A percentile compares a stretch with the other conserved stretches of the same genome.
Evolutionary conservation across 2,797 vertebrate species (phyloP).

Genomic region (Pygocentrus nattereri): DNA sequence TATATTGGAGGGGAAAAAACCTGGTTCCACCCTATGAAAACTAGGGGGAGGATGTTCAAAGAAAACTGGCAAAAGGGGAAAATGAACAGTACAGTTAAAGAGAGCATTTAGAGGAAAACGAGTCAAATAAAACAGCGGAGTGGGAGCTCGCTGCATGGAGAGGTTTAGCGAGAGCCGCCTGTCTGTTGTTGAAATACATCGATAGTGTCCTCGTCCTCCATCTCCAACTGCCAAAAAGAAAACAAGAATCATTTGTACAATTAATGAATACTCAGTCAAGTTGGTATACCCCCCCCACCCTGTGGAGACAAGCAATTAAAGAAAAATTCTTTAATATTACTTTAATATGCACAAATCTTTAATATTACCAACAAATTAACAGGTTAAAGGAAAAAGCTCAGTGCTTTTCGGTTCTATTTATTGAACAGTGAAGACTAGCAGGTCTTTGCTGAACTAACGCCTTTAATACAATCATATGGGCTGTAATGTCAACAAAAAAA

Average conservation of each 20-base stretch:
- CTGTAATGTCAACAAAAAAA: too few species aligned
- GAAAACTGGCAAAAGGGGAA: constrained; percentile 60
- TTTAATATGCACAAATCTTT: too few species aligned
- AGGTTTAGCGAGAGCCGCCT: constrained; percentile 82
- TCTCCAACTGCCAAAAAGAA: constrained; percentile 86
- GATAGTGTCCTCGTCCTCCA: constrained; percentile 96
- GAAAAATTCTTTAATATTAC: too few species aligned
- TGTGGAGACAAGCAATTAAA: neutral
- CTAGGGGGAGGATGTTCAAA: constrained; percentile 52
- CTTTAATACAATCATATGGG: too few species aligned
- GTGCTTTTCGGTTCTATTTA: too few species aligned
- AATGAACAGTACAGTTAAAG: constrained; percentile 52
- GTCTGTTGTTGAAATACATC: constrained; percentile 98
- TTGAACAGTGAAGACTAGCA: too few species aligned
- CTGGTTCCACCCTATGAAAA: constrained; percentile 43
- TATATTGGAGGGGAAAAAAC: constrained; percentile 46
- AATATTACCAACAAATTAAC: too few species aligned
- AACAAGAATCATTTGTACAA: neutral
- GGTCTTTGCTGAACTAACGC: too few species aligned
- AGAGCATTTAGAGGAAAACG: constrained; percentile 67
- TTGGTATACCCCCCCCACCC: too few species aligned
- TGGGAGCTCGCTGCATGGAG: constrained; percentile 67
- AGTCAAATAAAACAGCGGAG: constrained; percentile 76
- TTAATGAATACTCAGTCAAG: neutral
- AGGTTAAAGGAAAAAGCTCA: too few species aligned